Percentiles rank a stretch among this genome's conserved stretches.
These are phyloP conservation scores for Magallana gigas DNA, from an alignment of 1,140 invertebrate genomes.

Conservation along the genomic window DNA sequence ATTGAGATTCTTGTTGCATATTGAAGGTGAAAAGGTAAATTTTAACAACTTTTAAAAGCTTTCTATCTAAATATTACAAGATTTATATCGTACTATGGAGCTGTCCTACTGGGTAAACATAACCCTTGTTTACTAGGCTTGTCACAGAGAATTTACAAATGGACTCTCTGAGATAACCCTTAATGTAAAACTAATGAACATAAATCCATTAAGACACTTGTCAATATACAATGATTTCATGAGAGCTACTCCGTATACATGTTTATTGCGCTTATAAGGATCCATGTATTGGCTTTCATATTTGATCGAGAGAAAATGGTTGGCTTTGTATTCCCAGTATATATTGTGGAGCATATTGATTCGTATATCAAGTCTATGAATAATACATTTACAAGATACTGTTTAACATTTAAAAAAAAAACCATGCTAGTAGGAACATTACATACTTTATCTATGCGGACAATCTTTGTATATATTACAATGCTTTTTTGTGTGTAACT, in stretches of 20 bases:
- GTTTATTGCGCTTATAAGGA: not conserved
- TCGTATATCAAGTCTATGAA: conserved; percentile 14
- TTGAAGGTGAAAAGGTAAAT: conserved; percentile 4
- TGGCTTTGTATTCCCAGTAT: not conserved
- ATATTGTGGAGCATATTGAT: conserved; percentile 12
- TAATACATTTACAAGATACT: not conserved
- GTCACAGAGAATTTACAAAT: conserved; percentile 25
- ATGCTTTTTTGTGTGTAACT: not conserved
- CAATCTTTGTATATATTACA: not conserved
- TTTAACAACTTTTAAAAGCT: not conserved
- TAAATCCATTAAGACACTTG: not conserved
- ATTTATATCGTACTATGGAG: not conserved
- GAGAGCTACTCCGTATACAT: not conserved
- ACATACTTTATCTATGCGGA: not conserved
- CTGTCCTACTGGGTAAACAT: conserved; percentile 5
- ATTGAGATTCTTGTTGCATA: not conserved
- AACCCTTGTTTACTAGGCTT: conserved; percentile 5
- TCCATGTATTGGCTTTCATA: not conserved
- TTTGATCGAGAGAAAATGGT: not conserved
- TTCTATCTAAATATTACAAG: conserved; percentile 9
- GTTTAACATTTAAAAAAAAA: not conserved
- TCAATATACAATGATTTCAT: not conserved
- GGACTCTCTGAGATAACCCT: not conserved
- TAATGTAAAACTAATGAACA: conserved; percentile 22
- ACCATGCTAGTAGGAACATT: not conserved